These are phyloP conservation scores for Stylophora pistillata DNA, from an alignment of 64 coral and sea anemone species.

Conservation along the genomic window DNA sequence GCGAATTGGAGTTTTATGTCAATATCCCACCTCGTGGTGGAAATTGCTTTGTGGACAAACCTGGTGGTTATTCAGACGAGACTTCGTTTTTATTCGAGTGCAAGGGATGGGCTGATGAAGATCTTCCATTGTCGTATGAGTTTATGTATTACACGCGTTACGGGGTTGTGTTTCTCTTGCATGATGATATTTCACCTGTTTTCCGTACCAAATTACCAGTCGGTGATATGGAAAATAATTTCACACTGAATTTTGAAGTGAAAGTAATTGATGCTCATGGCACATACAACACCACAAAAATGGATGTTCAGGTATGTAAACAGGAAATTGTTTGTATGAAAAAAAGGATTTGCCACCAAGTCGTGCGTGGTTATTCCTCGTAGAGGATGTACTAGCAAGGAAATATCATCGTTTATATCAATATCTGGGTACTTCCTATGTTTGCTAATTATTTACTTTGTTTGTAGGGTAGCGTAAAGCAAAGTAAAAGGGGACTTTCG, in stretches of 20 bases:
- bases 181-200: conserved; percentile 14
- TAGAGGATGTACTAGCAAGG: no score
- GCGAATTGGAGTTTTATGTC: neutral
- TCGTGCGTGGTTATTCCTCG: no score
- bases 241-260: conserved; percentile 21
- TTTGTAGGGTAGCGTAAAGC: no score
- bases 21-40: conserved; percentile 40
- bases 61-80: neutral
- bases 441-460: no score
- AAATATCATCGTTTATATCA: no score
- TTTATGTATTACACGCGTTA: conserved; percentile 28
- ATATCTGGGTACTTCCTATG: no score
- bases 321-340: neutral
- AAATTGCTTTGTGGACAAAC: conserved; percentile 1
- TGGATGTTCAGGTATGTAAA: conserved; percentile 35
- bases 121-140: conserved; percentile 39
- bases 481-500: no score
- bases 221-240: conserved; percentile 26
- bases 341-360: neutral
- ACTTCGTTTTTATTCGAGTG: conserved; percentile 13
- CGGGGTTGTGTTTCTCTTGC: conserved; percentile 18
- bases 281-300: conserved; percentile 31
- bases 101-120: conserved; percentile 16
- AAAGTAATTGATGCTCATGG: conserved; percentile 38
- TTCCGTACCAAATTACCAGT: conserved; percentile 21